Evolutionary conservation across 2,113 vertebrate genomes (phyloP).

Genomic region (Malurus elegans): DNA sequence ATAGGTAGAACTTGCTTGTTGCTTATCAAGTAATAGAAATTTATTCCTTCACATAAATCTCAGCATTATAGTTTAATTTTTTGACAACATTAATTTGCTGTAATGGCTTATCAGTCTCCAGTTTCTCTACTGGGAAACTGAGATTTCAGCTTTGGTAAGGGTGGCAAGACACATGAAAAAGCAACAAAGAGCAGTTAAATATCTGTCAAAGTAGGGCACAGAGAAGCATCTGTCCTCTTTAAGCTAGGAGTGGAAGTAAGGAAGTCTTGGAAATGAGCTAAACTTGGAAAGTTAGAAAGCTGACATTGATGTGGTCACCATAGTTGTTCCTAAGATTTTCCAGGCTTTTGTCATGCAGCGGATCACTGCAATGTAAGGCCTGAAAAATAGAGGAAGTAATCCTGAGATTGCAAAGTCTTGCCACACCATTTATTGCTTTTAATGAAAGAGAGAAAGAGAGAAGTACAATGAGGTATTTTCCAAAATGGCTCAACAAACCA

Average conservation of each 20-base stretch:
- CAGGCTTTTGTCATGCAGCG: neutral
- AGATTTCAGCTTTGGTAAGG: neutral
- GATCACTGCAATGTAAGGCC: neutral
- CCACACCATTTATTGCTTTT: neutral
- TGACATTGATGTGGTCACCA: slow-evolving; percentile 5
- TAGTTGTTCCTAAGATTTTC: neutral
- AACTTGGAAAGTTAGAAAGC: slow-evolving; percentile 35
- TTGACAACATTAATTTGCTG: neutral
- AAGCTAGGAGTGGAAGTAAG: neutral
- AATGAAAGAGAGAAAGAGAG: neutral
- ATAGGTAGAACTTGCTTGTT: neutral
- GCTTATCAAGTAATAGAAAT: neutral
- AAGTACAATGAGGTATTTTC: neutral
- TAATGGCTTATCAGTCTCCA: neutral
- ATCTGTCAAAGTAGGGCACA: neutral
- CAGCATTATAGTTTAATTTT: neutral
- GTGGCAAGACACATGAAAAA: neutral
- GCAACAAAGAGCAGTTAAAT: neutral
- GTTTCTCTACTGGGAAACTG: neutral
- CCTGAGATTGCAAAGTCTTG: neutral
- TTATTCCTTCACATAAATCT: neutral
- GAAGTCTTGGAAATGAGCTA: slow-evolving; percentile 15
- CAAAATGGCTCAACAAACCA: slow-evolving; percentile 25
- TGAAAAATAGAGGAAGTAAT: slow-evolving; percentile 32
- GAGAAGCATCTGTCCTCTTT: neutral